Percentiles rank a stretch among this genome's conserved stretches.
Evolutionary conservation across 2,888 invertebrate species (phyloP).

Genomic region (Sturmia bella): DNA sequence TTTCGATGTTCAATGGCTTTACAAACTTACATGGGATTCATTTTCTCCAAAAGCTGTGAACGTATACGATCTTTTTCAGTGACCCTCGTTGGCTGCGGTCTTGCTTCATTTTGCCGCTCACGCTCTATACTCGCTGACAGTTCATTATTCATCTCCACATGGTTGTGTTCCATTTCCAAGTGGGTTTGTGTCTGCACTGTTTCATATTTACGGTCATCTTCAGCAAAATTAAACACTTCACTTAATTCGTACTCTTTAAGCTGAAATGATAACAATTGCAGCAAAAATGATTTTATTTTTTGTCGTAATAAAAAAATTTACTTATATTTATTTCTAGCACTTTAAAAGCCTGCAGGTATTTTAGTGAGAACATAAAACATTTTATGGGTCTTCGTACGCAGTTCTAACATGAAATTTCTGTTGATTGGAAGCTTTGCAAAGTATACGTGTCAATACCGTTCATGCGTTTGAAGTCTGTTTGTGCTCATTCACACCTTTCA

Average conservation of each 20-base stretch:
- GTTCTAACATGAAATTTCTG: too few species aligned
- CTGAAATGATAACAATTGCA: conserved; percentile 82
- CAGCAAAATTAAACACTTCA: conserved; percentile 91
- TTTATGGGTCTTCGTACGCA: too few species aligned
- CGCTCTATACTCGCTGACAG: conserved; percentile 91
- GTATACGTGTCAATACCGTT: not conserved
- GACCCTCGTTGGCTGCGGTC: conserved; percentile 79
- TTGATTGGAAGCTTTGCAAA: too few species aligned
- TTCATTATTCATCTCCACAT: conserved; percentile 88
- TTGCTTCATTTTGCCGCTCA: conserved; percentile 87
- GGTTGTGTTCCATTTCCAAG: conserved; percentile 81
- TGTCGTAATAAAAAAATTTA: too few species aligned
- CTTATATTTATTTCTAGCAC: too few species aligned
- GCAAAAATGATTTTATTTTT: conserved; percentile 3
- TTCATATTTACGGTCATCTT: conserved; percentile 90
- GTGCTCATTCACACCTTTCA: not conserved
- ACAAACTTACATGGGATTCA: conserved; percentile 80
- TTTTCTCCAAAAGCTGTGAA: conserved; percentile 80
- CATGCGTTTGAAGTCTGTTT: not conserved
- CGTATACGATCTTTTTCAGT: conserved; percentile 83
- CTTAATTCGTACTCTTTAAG: conserved; percentile 93
- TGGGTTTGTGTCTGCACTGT: conserved; percentile 83
- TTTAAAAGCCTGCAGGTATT: too few species aligned
- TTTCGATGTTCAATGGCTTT: not conserved
- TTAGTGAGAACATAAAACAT: too few species aligned